phyloP scores from a whole-genome alignment of 2,797 vertebrate genomes.

The Muscicapa striata region DNA sequence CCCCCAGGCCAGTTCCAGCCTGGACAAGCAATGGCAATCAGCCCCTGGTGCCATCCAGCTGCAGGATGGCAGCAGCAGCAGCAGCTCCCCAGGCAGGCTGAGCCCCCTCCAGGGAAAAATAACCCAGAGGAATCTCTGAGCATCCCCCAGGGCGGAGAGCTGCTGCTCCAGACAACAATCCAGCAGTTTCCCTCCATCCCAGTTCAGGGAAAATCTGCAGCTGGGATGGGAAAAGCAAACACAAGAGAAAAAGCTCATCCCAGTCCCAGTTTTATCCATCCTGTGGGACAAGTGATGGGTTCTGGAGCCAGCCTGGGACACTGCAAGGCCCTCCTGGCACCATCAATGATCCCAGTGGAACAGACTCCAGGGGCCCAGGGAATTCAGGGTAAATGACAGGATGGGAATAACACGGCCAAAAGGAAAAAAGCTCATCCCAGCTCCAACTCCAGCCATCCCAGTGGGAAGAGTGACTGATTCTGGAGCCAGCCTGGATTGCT shows the following conservation, averaged over 20 bases:
- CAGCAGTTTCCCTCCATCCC: background rate
- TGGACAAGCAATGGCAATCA: accelerated
- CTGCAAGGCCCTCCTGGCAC: background rate
- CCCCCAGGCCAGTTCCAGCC: background rate
- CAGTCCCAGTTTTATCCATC: background rate
- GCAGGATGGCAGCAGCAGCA: background rate
- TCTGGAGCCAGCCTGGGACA: background rate
- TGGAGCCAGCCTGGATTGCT: background rate
- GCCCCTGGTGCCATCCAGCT: background rate
- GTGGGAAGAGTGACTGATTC: background rate
- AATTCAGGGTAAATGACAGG: background rate
- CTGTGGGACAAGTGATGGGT: accelerated
- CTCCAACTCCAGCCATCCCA: background rate
- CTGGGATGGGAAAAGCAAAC: background rate
- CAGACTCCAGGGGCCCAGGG: accelerated
- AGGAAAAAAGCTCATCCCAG: background rate
- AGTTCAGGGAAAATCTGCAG: accelerated
- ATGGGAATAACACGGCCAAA: background rate
- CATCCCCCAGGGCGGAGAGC: background rate
- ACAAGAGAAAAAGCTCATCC: background rate
- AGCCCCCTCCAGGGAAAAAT: background rate
- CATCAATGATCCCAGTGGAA: accelerated
- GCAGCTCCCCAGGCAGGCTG: accelerated
- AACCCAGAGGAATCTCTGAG: background rate
- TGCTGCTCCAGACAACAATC: background rate